Evolutionary conservation across 2,113 vertebrate species (phyloP).

Genomic region (Hydropotes inermis): DNA sequence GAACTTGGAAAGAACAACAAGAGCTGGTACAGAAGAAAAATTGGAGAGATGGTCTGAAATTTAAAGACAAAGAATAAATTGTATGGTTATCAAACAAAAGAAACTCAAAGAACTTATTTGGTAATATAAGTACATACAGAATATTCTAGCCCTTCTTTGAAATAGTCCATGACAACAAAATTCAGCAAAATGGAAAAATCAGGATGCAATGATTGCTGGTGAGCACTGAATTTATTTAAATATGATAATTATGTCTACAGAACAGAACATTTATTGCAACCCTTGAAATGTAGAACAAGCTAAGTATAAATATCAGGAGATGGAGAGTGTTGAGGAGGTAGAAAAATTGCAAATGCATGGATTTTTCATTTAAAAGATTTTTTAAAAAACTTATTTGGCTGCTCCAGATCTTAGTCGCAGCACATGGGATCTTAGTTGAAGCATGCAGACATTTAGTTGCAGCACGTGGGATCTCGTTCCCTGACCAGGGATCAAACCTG

Average conservation of each 20-base stretch:
- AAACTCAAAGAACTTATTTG: neutral
- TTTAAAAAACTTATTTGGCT: neutral
- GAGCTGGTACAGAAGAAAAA: neutral
- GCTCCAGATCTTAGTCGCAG: neutral
- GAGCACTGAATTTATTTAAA: neutral
- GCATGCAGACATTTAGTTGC: neutral
- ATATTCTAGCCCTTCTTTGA: neutral
- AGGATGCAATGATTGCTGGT: neutral
- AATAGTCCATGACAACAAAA: neutral
- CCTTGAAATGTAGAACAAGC: neutral
- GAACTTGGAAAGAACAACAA: neutral
- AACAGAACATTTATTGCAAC: neutral
- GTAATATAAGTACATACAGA: neutral
- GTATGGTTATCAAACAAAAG: neutral
- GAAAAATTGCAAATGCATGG: neutral
- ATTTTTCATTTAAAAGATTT: neutral
- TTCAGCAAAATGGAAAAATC: neutral
- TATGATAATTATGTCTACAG: neutral
- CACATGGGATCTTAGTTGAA: neutral
- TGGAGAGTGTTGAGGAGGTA: no score
- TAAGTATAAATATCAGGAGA: neutral
- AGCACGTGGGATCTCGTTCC: neutral
- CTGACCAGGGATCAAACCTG: neutral
- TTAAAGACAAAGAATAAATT: neutral
- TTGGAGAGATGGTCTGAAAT: neutral